These are phyloP conservation scores for Ommatoiulus sabulosus DNA, from an alignment of 2,888 invertebrate species.

Conservation along the genomic window DNA sequence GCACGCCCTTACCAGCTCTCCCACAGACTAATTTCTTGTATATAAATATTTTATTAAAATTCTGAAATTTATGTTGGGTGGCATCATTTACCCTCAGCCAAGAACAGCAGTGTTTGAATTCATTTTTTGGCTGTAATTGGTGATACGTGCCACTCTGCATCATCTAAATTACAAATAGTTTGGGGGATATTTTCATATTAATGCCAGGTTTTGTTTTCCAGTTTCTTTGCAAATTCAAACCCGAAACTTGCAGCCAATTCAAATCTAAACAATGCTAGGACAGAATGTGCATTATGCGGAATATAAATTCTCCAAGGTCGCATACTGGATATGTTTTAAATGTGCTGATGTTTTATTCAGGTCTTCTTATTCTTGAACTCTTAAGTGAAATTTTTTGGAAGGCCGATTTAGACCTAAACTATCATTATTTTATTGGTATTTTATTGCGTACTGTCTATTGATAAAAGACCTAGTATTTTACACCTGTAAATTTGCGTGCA, in stretches of 20 bases:
- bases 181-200: not conserved
- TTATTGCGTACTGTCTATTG: not conserved
- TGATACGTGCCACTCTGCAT: not conserved
- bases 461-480: not conserved
- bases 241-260: not conserved
- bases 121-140: not conserved
- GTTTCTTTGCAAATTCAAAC: not conserved
- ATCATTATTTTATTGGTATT: not conserved
- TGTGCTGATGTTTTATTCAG: not conserved
- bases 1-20: too few species aligned
- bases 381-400: not conserved
- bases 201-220: not conserved
- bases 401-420: not conserved
- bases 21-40: not conserved
- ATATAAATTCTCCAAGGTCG: not conserved
- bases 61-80: not conserved
- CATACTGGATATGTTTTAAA: not conserved
- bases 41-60: not conserved
- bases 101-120: too few species aligned
- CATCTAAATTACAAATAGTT: not conserved
- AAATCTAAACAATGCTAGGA: not conserved
- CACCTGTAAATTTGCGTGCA: not conserved
- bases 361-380: not conserved
- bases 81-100: not conserved
- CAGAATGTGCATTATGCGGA: not conserved